phyloP scores from a whole-genome alignment of 2,113 vertebrate species.

The Myotis yumanensis region DNA sequence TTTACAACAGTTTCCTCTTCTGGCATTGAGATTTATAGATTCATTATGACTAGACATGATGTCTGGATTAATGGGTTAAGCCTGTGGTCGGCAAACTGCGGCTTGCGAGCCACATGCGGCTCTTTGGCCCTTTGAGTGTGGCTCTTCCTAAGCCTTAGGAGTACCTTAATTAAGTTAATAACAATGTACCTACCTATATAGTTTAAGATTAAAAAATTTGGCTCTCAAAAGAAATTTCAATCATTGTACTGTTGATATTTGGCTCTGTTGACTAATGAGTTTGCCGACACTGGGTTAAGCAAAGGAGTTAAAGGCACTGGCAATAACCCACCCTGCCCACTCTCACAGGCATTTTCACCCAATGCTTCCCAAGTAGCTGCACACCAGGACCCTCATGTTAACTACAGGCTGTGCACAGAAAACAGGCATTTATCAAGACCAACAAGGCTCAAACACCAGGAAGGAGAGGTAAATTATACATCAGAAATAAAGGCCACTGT shows the following conservation, averaged over 20 bases:
- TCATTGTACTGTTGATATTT: no score
- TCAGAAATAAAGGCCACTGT: conserved; percentile 16
- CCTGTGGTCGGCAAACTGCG: no score
- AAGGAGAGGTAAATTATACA: conserved; percentile 51
- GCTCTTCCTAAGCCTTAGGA: no score
- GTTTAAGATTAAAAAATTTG: no score
- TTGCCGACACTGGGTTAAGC: not conserved
- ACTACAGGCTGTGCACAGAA: conserved; percentile 14
- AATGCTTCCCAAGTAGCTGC: not conserved
- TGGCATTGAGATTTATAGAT: not conserved
- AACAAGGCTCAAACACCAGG: conserved; percentile 54
- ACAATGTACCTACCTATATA: no score
- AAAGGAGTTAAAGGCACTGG: not conserved
- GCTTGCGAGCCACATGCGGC: no score
- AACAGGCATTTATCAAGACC: conserved; percentile 57
- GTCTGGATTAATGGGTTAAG: not conserved
- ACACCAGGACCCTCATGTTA: conserved; percentile 26
- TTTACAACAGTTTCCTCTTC: conserved; percentile 1
- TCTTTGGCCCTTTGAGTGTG: no score
- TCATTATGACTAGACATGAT: not conserved
- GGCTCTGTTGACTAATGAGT: no score
- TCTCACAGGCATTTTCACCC: not conserved
- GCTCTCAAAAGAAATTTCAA: no score
- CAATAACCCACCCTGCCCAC: not conserved
- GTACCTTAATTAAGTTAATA: no score